phyloP scores from a whole-genome alignment of 2,888 invertebrate genomes.

The Brachyopa scutellaris region DNA sequence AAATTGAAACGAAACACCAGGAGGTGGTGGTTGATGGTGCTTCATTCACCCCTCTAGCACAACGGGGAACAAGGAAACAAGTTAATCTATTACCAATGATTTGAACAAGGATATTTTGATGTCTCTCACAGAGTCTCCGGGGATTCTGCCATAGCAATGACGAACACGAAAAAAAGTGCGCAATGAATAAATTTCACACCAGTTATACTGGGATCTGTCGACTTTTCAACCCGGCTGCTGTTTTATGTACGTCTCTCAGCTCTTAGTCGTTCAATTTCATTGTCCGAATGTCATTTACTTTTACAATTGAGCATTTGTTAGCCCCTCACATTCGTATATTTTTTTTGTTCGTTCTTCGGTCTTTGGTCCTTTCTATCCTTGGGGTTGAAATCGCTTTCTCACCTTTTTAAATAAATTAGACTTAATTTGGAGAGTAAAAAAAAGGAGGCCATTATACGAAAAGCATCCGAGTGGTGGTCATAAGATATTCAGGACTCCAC shows the following conservation, averaged over 20 bases:
- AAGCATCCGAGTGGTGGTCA: slow-evolving; percentile 56
- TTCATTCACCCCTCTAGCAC: slow-evolving; percentile 22
- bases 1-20: slow-evolving; percentile 63
- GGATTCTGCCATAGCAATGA: slow-evolving; percentile 48
- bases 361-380: slow-evolving; percentile 32
- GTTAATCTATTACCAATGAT: slow-evolving; percentile 73
- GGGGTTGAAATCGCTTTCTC: slow-evolving; percentile 67
- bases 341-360: neutral
- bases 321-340: slow-evolving; percentile 23
- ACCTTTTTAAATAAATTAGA: slow-evolving; percentile 73
- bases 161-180: slow-evolving; percentile 26
- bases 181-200: slow-evolving; percentile 72
- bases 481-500: slow-evolving; percentile 67
- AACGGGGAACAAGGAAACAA: slow-evolving; percentile 58
- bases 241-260: slow-evolving; percentile 39
- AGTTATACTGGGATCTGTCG: too few species aligned
- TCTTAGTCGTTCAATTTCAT: slow-evolving; percentile 69
- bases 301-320: slow-evolving; percentile 71
- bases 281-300: slow-evolving; percentile 73
- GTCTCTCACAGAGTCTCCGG: slow-evolving; percentile 62
- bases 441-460: slow-evolving; percentile 59
- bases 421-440: slow-evolving; percentile 68
- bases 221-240: slow-evolving; percentile 43
- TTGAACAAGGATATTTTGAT: slow-evolving; percentile 72
- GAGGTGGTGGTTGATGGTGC: slow-evolving; percentile 12